Conservation (phyloP, 1,140 invertebrate genomes). For the Orius laevigatus region DNA sequence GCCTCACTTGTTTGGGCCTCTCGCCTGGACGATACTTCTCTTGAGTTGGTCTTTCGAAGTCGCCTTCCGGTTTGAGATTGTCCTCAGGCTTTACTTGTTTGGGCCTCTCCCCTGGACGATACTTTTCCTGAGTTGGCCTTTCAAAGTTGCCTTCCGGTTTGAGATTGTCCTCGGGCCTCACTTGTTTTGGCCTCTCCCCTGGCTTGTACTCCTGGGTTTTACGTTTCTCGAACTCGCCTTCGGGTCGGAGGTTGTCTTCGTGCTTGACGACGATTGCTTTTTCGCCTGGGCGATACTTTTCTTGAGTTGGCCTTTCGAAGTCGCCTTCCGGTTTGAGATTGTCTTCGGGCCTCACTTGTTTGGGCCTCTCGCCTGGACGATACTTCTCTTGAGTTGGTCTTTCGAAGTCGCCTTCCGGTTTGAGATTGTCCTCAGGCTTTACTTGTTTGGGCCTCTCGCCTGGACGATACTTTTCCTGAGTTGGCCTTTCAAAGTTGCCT, state of each 20-base stretch:
- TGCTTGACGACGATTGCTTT: slow-evolving; percentile 22
- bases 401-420: slow-evolving; percentile 28
- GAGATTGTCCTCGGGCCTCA: slow-evolving; percentile 30
- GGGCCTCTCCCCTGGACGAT: no score
- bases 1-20: slow-evolving; percentile 27
- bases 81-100: no score
- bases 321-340: slow-evolving; percentile 33
- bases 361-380: slow-evolving; percentile 26
- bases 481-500: slow-evolving; percentile 28
- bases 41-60: slow-evolving; percentile 16
- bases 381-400: slow-evolving; percentile 10
- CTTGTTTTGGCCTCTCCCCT: slow-evolving; percentile 29
- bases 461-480: slow-evolving; percentile 25
- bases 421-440: slow-evolving; percentile 25
- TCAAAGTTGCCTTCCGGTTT: slow-evolving; percentile 42
- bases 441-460: slow-evolving; percentile 23
- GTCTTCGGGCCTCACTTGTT: slow-evolving; percentile 30
- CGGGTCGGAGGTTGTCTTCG: slow-evolving; percentile 40
- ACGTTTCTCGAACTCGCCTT: slow-evolving; percentile 36
- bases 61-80: no score
- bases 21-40: slow-evolving; percentile 26
- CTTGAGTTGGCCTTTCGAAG: slow-evolving; percentile 31
- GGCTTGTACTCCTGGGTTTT: slow-evolving; percentile 24
- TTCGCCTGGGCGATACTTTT: slow-evolving; percentile 27
- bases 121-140: slow-evolving; percentile 27